Evolutionary conservation across 2,888 invertebrate species (phyloP).

Genomic region (Lasioglossum villosulum): DNA sequence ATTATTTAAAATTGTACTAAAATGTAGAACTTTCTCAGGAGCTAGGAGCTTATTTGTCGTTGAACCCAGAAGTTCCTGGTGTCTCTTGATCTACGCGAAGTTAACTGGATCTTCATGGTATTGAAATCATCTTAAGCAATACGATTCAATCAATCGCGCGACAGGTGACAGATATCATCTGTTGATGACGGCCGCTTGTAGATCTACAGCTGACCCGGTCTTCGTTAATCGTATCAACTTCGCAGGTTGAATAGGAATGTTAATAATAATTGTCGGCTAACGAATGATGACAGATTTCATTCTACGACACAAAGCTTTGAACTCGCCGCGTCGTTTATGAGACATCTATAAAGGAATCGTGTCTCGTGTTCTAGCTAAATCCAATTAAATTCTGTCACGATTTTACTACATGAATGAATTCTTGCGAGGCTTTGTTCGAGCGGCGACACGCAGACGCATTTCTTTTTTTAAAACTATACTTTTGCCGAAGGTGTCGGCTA

Average conservation of each 20-base stretch:
- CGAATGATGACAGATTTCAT: conserved; percentile 51
- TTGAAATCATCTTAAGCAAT: neutral
- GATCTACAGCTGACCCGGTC: neutral
- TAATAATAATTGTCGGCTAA: conserved; percentile 59
- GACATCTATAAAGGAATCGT: conserved; percentile 32
- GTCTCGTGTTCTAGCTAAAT: conserved; percentile 17
- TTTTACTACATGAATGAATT: conserved; percentile 22
- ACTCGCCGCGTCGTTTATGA: neutral
- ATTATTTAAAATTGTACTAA: neutral
- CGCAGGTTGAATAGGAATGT: conserved; percentile 34
- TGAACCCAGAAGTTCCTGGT: too few relatives aligned
- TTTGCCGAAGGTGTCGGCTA: neutral
- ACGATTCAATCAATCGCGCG: conserved; percentile 9
- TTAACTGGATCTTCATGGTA: neutral
- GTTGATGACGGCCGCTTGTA: conserved; percentile 4
- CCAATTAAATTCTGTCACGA: conserved; percentile 44
- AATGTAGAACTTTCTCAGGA: neutral
- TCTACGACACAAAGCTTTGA: conserved; percentile 43
- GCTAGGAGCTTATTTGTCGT: neutral
- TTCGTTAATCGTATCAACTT: conserved; percentile 11
- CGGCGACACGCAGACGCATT: neutral
- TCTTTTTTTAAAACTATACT: conserved; percentile 10
- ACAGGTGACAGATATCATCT: conserved; percentile 31
- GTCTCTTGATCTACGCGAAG: neutral
- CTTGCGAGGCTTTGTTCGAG: neutral